Evolutionary conservation across 2,888 invertebrate genomes (phyloP), one percentile per base, ranked within the genome.

Genomic region (Bugulina stolonifera): DNA sequence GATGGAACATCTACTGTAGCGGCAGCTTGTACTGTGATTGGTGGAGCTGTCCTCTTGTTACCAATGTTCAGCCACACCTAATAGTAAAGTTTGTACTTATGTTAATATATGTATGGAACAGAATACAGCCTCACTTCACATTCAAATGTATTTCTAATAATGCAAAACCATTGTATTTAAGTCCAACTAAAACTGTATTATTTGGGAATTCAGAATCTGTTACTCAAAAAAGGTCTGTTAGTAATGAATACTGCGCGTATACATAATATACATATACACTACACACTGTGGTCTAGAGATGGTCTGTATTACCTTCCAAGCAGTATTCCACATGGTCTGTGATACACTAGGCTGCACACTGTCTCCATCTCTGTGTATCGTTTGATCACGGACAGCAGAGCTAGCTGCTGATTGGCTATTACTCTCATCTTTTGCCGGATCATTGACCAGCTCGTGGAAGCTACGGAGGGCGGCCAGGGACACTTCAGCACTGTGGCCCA

Each of bases 381-480:
- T 69, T 5, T 32, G 34, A 2, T 54, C 25, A 23, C 18, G 52
- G 23, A 52, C 27, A 58, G 32, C 34, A 34, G 55, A 23, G 72
- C 54, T 22, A 54, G 2, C 10, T 54, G 35, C 1, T 27, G 14
- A 18, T 27, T 64, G 64, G 32, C 14, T 27, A 3, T 22, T 34
- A 10, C 32, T 27, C 18, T 64, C 64, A 27, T 64, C 64, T 27
- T 64, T 27, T 14, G 27, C 64, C 64, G 22, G 64, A 10, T 32
- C 64, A 32, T 27, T 64, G 32, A 64, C 64, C n/a, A 70, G 25
- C 70, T 98, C 97, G 87, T 98, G 97, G 85, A 98, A 93, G 22
- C 96, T 94, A 85, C 97, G 96, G 5, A 99, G 86, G 0, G 97
- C 96, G 1, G 97, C 94, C 77, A 98, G 88, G 0, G 97, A 95